Base-by-base conservation (phyloP, 2,797 vertebrate genomes). In the Xerus rutilus region DNA sequence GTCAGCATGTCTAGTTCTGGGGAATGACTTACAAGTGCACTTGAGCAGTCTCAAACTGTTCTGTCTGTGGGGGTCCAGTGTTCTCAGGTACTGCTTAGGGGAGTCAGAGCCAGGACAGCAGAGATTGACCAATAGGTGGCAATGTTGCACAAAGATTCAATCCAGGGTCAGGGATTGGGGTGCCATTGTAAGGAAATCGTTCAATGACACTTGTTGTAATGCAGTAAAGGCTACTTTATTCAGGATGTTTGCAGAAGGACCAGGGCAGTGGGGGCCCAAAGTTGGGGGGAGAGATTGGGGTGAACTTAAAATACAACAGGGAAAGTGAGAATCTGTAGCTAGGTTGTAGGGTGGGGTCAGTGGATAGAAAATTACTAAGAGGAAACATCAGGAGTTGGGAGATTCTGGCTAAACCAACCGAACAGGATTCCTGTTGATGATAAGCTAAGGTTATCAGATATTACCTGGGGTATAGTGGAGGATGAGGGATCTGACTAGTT, bases 51-150 rank as follows among this genome's bases (percentile, higher is more conserved):
- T 10, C 23, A 39, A 28, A 30, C 7, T 12, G 23, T 5, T 35
- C 0, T 67, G 15, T 65, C 0, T 0, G 4, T 14, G 2, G 18
- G 59, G n/a, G 57, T 62, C 52, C 7, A 2, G 25, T 28, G 79
- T 70, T 72, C 18, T 43, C 7, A 9, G 23, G 1, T 4, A 49
- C 14, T 28, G 30, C 28, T 47, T 2, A 21, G 54, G 45, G 5
- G 6, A 52, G n/a, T 1, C 7, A 43, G 54, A 23, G 28, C n/a
- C 54, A 28, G 23, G 35, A 59, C 18, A 18, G 25, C 0, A 23
- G 4, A 2, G 32, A 15, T 6, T 2, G 0, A 35, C 73, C 17
- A 0, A 11, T 43, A 32, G 43, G 62, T 35, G 69, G 52, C 4
- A 15, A 30, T 43, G 35, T 39, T 21, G 9, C 45, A 15, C 57